Conservation (phyloP, 2,888 invertebrate genomes). For the Melanostoma scalare region DNA sequence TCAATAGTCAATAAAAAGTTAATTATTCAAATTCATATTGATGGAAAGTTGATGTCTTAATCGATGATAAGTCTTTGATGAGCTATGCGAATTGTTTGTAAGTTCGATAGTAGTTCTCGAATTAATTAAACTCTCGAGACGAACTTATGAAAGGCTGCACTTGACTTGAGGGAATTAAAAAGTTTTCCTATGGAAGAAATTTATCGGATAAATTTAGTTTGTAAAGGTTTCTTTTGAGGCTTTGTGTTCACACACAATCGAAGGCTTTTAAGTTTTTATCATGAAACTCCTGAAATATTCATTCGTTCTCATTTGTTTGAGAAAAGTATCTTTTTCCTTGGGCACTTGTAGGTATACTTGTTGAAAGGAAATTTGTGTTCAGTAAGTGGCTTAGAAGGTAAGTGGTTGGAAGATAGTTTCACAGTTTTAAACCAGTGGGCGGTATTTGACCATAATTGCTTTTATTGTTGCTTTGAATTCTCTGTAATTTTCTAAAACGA, state of each 20-base stretch:
- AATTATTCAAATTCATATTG: conserved; percentile 36
- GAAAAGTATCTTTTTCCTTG: too few species aligned
- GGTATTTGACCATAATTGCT: too few species aligned
- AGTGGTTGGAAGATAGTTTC: too few species aligned
- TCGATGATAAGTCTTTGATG: conserved; percentile 19
- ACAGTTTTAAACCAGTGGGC: too few species aligned
- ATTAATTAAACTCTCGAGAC: conserved; percentile 31
- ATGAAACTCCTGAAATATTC: background rate
- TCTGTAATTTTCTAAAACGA: too few species aligned
- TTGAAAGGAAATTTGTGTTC: too few species aligned
- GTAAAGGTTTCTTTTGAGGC: background rate
- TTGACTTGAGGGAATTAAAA: conserved; percentile 4
- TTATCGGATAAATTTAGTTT: background rate
- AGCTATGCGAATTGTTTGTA: conserved; percentile 16
- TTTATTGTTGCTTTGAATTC: too few species aligned
- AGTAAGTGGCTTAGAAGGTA: too few species aligned
- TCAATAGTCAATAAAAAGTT: conserved; percentile 29
- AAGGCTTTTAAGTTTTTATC: background rate
- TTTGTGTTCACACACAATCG: background rate
- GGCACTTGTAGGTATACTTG: too few species aligned
- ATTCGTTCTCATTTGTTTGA: too few species aligned
- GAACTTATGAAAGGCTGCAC: background rate
- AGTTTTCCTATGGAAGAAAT: background rate
- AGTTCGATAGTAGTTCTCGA: conserved; percentile 20
- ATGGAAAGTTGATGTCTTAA: conserved; percentile 22